These are phyloP conservation scores for Genyomyrus donnyi DNA, from an alignment of 2,113 vertebrate species.

Conservation along the genomic window DNA sequence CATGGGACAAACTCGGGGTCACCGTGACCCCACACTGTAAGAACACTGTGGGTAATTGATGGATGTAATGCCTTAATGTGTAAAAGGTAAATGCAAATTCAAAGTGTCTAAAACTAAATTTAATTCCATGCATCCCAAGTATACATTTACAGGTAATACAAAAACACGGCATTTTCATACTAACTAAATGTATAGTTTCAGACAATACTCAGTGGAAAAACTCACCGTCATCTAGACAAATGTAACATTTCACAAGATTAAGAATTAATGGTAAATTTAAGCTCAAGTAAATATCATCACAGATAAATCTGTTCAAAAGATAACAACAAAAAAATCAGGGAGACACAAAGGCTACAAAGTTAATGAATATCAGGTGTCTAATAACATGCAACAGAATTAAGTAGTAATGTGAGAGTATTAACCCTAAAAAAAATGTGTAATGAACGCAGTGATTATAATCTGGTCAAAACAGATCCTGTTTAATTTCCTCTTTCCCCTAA, in stretches of 20 bases:
- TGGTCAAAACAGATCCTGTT: background rate
- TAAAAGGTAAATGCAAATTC: background rate
- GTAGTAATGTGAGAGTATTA: background rate
- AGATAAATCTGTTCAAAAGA: background rate
- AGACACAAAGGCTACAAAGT: background rate
- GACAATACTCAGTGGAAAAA: background rate
- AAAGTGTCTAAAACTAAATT: background rate
- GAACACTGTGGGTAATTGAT: background rate
- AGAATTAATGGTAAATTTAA: background rate
- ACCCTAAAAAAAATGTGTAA: background rate
- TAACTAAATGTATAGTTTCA: background rate
- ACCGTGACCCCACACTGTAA: background rate
- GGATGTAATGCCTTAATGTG: background rate
- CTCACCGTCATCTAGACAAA: background rate
- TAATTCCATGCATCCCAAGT: background rate
- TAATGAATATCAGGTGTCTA: background rate
- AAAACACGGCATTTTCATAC: background rate
- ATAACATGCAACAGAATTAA: background rate
- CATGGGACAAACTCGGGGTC: background rate
- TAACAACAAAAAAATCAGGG: background rate
- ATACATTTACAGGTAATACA: background rate
- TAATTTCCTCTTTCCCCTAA: background rate
- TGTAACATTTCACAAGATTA: background rate
- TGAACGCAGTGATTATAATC: background rate
- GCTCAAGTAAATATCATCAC: background rate